Percentiles rank a stretch among this genome's conserved stretches.
Conservation (phyloP, 2,113 vertebrate species). For the Pseudopipra pipra region DNA sequence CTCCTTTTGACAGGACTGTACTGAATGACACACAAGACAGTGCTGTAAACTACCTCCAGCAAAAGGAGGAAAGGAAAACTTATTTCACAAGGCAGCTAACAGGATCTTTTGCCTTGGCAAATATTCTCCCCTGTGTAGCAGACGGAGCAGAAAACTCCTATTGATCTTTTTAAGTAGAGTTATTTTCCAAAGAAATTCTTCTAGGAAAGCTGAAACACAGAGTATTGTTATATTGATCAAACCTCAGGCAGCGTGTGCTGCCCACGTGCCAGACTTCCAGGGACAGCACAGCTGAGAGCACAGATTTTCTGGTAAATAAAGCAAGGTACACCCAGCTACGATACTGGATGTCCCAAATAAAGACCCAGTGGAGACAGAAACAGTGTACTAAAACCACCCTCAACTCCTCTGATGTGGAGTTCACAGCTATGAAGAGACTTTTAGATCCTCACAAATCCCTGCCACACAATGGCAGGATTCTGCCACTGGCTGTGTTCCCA, state of each 20-base stretch:
- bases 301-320: background rate
- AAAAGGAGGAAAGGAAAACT: background rate
- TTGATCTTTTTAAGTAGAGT: background rate
- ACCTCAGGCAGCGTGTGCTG: background rate
- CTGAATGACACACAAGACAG: background rate
- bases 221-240: background rate
- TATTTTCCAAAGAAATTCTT: background rate
- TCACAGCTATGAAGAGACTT: background rate
- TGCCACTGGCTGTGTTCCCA: background rate
- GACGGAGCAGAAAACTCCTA: background rate
- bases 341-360: fast-evolving
- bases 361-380: background rate
- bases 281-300: background rate
- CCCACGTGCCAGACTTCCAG: background rate
- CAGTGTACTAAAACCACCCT: background rate
- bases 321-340: background rate
- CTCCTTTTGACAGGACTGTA: background rate
- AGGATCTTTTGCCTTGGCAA: background rate
- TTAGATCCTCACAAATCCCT: background rate
- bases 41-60: background rate
- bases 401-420: too few species aligned
- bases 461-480: background rate
- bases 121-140: background rate
- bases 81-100: background rate
- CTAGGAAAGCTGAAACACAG: background rate